Evolutionary conservation across 1,140 invertebrate species (phyloP), one percentile per base, ranked within the genome.

Genomic region (Drosophila saltans): DNA sequence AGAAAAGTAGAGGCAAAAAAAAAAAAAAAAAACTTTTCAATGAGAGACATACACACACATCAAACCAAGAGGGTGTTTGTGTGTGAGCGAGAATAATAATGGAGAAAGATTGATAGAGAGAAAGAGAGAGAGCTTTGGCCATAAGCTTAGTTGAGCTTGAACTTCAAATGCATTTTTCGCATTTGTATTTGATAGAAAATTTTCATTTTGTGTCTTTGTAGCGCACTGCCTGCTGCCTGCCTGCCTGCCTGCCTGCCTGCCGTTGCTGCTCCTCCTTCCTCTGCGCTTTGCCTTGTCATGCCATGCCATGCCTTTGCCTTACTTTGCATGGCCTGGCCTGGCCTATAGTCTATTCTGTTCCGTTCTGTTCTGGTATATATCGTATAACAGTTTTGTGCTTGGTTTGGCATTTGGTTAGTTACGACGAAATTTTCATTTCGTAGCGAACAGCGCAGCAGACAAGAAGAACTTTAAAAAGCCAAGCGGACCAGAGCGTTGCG

Each of bases 381-480:
- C 80, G 85, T 90, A 89, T 89, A 89, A 84, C 85, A 89, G 83
- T 88, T 77, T 71, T 78, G 40, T 61, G 66, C 58, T 48, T 59
- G 41, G 41, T 45, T 45, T 41, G 57, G 57, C 66, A 41, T 74
- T 78, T 66, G 70, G 75, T 65, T 80, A 78, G 81, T 89, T 90
- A 84, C 85, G 85, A 85, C 61, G 85, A 90, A 52, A 85, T 89
- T 89, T 89, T 89, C 84, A 89, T 89, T 89, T 84, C 78, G 82
- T 77, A 90, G 75, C 84, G 84, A 84, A 89, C 84, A 82, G 85
- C 81, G 81, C 78, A 84, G 64, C 85, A 89, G 85, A 84, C 69
- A 86, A 79, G 81, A 86, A 82, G 74, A 64, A 45, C 41, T 69
- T 69, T 63, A 59, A 63, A 24, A 40, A 66, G 65, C 48, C 65